Base-by-base conservation (phyloP, 2,113 vertebrate genomes). In the Tyto alba region DNA sequence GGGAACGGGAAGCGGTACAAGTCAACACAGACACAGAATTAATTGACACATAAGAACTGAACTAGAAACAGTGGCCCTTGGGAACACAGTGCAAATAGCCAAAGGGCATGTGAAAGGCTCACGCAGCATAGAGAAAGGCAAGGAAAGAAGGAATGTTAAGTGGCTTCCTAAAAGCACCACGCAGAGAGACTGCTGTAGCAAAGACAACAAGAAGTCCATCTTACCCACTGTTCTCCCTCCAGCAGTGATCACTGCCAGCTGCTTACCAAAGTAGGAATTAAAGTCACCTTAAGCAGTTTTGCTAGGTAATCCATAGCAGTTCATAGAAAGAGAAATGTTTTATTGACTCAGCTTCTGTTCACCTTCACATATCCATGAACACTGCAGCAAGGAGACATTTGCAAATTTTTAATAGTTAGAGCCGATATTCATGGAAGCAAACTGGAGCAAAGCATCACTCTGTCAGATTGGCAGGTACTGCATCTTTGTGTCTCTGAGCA, bases 41-140 rank as follows among this genome's bases (percentile, higher is more conserved):
- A 5, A 82, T 0, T 5, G 36, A 41, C 45, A 29, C 1, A 0
- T 7, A 20, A 50, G 47, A 89, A 4, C n/a, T 13, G 13, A 21
- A 9, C 3, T 23, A 68, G 57, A 45, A 78, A 17, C 0, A 0
- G 1, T 2, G 29, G 30, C 50, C 69, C 63, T 16, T 10, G 68
- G 64, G 74, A 88, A 25, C 60, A 9, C 3, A 57, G 67, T 2
- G 59, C 85, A 11, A 21, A 40, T 0, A 78, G 84, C 71, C 77
- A 66, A 9, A 68, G 75, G 89, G 73, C 64, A 27, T 0, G 0
- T 9, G 69, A 60, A 75, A 56, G 36, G 26, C 59, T 50, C 22
- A 0, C 43, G 5, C 0, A 11, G 64, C 47, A 4, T 1, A 22
- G 63, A 38, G 45, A 9, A n/a, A 68, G 57, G 43, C n/a, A 26